Conservation (phyloP, 2,888 invertebrate species). For the Drosophila leonis region DNA sequence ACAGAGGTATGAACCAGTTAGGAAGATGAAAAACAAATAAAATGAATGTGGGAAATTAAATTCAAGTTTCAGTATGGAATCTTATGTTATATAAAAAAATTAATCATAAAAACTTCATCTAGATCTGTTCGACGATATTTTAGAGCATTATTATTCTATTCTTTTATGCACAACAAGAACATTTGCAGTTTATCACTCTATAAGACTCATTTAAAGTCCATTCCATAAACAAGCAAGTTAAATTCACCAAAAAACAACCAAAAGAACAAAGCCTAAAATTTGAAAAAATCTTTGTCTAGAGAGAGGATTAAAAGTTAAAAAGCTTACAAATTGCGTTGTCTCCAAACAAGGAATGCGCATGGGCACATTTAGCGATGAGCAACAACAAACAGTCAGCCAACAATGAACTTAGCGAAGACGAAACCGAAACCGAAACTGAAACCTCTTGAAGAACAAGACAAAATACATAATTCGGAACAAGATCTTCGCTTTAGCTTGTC, state of each 20-base stretch:
- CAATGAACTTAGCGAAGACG: conserved; percentile 30
- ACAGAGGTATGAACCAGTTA: background rate
- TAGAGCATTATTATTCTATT: background rate
- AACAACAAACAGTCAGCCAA: conserved; percentile 17
- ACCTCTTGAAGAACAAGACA: conserved; percentile 63
- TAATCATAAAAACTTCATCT: too few relatives aligned
- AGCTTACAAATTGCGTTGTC: conserved; percentile 76
- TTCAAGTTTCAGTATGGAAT: background rate
- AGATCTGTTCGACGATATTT: too few relatives aligned
- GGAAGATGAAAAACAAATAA: background rate
- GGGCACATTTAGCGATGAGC: conserved; percentile 14
- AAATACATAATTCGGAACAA: conserved; percentile 69
- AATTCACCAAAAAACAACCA: conserved; percentile 8
- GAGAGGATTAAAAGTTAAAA: conserved; percentile 77
- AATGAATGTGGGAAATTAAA: background rate
- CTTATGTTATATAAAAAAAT: too few relatives aligned
- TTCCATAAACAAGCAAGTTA: background rate
- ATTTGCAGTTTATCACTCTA: background rate
- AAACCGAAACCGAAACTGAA: conserved; percentile 31
- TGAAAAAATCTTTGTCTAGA: conserved; percentile 77
- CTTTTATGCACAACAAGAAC: background rate
- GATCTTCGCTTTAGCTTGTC: conserved; percentile 64
- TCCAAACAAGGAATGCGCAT: conserved; percentile 59
- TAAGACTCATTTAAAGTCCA: background rate
- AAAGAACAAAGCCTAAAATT: conserved; percentile 36